A percentile compares a stretch with the other conserved stretches of the same genome.
Conservation (phyloP, 92 coral and sea anemone species). For the Parazoanthus atlanticus region DNA sequence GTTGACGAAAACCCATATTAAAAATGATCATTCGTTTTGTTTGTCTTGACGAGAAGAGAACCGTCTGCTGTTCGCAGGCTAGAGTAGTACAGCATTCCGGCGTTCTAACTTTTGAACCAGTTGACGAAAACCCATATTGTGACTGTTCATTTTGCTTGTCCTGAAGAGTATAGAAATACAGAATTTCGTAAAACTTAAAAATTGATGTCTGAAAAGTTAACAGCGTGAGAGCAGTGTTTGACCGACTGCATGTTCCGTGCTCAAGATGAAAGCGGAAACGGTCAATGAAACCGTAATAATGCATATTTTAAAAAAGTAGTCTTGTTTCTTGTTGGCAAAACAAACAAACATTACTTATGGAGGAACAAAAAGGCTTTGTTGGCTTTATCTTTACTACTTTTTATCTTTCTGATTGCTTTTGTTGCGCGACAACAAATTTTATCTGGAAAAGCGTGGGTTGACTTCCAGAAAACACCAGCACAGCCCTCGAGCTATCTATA, state of each 20-base stretch:
- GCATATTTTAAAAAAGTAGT: not conserved
- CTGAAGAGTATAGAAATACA: no score
- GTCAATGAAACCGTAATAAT: not conserved
- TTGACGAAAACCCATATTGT: no score
- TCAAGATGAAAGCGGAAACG: not conserved
- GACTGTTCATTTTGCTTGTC: no score
- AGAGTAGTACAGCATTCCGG: no score
- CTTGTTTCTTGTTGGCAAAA: no score
- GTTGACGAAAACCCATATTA: no score
- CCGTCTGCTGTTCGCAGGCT: no score
- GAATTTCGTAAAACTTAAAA: not conserved
- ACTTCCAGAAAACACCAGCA: conserved; percentile 4
- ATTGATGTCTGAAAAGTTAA: not conserved
- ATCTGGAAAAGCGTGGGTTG: conserved; percentile 40
- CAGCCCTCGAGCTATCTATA: not conserved
- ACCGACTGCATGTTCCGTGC: no score
- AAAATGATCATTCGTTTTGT: no score
- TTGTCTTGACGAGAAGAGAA: no score
- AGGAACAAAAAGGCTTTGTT: not conserved
- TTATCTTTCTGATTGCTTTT: not conserved
- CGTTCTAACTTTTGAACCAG: no score
- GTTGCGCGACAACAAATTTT: not conserved
- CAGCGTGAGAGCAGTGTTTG: not conserved
- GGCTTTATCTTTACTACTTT: not conserved
- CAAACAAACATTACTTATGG: not conserved